Percentiles rank a stretch among this genome's conserved stretches.
Evolutionary conservation across 2,797 vertebrate genomes (phyloP).

Genomic region (Halcyon leucocephala): DNA sequence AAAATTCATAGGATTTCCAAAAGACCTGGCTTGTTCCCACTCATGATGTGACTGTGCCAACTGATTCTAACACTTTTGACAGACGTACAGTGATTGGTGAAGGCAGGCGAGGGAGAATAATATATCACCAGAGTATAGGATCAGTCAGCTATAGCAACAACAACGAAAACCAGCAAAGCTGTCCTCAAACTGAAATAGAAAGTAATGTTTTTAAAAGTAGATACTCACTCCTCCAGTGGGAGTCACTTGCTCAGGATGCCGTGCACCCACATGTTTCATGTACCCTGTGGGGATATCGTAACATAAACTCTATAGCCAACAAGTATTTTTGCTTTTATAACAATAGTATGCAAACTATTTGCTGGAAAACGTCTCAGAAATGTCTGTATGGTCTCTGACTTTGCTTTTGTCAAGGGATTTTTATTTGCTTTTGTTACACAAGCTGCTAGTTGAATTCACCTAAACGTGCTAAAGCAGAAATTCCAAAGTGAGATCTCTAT

Average conservation of each 20-base stretch:
- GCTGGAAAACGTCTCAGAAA: neutral
- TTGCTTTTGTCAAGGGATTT: neutral
- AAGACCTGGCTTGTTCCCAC: neutral
- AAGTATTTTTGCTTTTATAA: neutral
- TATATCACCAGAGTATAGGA: conserved; percentile 10
- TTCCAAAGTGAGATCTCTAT: neutral
- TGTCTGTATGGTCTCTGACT: neutral
- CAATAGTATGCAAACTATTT: neutral
- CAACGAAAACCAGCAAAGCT: neutral
- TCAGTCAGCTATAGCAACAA: conserved; percentile 41
- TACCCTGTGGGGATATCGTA: neutral
- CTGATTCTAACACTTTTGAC: conserved; percentile 18
- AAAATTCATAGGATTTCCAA: conserved; percentile 51
- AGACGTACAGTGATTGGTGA: neutral
- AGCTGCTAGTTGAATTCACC: neutral
- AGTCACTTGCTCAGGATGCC: neutral
- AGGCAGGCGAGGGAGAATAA: neutral
- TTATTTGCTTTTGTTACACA: neutral
- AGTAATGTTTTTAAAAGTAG: neutral
- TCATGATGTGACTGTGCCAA: conserved; percentile 1
- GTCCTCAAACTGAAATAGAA: conserved; percentile 31
- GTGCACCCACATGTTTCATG: neutral
- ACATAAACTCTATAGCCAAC: neutral
- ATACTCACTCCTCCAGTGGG: neutral
- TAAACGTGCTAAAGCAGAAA: neutral